Percentiles rank a stretch among this genome's conserved stretches.
Conservation (phyloP, 2,113 vertebrate species). For the Gavialis gangeticus region DNA sequence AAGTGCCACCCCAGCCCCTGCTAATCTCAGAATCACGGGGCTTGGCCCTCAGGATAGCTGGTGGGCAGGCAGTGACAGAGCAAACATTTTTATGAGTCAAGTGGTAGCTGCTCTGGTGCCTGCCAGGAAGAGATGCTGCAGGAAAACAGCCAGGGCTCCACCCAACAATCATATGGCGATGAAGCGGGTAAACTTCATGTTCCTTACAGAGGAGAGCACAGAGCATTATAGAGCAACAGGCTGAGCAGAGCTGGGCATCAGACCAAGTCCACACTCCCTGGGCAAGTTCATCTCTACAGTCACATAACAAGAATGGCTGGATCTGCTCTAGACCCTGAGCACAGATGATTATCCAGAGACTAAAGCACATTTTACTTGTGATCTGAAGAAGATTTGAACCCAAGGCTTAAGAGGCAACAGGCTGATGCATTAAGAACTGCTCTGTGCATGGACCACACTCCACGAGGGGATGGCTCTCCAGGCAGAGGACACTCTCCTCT, state of each 20-base stretch:
- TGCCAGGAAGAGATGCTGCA: background rate
- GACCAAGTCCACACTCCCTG: background rate
- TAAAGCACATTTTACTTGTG: background rate
- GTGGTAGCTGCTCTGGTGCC: background rate
- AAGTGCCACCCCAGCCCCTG: background rate
- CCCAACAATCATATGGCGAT: background rate
- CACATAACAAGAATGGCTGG: background rate
- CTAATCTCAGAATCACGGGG: background rate
- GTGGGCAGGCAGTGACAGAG: background rate
- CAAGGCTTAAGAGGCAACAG: background rate
- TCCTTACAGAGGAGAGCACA: fast-evolving
- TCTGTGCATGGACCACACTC: background rate
- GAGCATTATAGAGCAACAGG: background rate
- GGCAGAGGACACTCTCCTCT: background rate
- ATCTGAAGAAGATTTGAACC: background rate
- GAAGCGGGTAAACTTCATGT: background rate
- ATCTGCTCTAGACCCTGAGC: background rate
- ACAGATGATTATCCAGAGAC: background rate
- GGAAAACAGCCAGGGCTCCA: background rate
- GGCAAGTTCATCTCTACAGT: background rate
- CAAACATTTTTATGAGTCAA: background rate
- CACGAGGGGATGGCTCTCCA: background rate
- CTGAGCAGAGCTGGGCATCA: background rate
- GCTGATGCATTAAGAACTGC: background rate
- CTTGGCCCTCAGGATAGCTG: background rate